Base-by-base conservation (phyloP, 2,113 vertebrate species). In the Lepus americanus region DNA sequence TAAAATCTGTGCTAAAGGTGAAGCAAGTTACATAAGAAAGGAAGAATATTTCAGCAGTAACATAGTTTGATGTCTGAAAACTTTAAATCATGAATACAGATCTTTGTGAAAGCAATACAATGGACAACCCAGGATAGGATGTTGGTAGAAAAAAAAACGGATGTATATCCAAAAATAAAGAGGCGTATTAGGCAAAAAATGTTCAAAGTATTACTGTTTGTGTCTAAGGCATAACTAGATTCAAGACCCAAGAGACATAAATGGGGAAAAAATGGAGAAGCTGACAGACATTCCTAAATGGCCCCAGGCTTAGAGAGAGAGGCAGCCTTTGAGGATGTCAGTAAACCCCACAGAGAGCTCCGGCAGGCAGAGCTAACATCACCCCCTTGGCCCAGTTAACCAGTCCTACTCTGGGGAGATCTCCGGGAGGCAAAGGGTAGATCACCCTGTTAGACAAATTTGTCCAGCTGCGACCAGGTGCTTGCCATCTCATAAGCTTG, bases 291-390 rank as follows among this genome's bases (percentile, higher is more conserved):
- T 90, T 80, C 79, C 70, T 95, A 90, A 74, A 86, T 91, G 85
- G 83, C 89, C 86, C 59, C 9, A 86, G 95, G 90, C 93, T 91
- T 51, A 86, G 78, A 88, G 64, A 88, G 59, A 93, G 33, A 90
- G 51, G 70, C n/a, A 83, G 86, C 44, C 90, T 97, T 95, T 97
- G 95, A 97, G 94, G 53, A 94, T 86, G 94, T 77, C n/a, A n/a
- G 92, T 39, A 82, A 53, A 61, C 36, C 39, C 66, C 67, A 64
- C 6, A 36, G 84, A 94, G 39, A 92, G 55, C 59, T 61, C 87
- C 74, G 33, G 92, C 31, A 67, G 73, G 69, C 31, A 39, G 49
- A 87, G 74, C 92, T 90, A 66, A 82, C 77, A 49, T 81, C n/a
- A 66, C 49, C 78, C 44, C 27, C 64, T 88, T 85, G 59, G 90